These are phyloP conservation scores for Blastobasis adustella DNA, from an alignment of 2,888 invertebrate species.

Conservation along the genomic window DNA sequence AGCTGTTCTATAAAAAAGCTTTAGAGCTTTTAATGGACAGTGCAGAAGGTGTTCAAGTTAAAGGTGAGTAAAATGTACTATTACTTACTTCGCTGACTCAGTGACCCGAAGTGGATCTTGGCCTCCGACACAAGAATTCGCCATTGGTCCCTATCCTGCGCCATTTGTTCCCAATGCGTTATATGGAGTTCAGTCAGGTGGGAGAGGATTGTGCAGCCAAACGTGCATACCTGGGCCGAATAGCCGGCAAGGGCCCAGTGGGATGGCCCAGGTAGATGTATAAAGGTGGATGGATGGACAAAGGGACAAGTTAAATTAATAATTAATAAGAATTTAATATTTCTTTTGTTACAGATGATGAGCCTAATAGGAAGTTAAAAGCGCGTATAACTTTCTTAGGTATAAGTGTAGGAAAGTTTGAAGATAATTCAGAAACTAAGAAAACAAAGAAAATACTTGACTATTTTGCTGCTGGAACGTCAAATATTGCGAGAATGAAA, in stretches of 20 bases:
- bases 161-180: too few species aligned
- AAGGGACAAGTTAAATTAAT: too few species aligned
- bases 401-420: constrained; percentile 87
- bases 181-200: too few species aligned
- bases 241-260: too few species aligned
- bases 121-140: too few species aligned
- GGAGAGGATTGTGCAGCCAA: too few species aligned
- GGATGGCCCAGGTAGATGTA: too few species aligned
- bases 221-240: too few species aligned
- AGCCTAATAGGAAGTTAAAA: constrained; percentile 47
- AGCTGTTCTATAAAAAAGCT: constrained; percentile 79
- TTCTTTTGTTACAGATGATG: constrained; percentile 41
- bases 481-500: constrained; percentile 30
- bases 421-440: constrained; percentile 66
- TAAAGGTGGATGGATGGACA: too few species aligned
- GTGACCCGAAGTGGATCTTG: too few species aligned
- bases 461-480: constrained; percentile 68
- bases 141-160: too few species aligned
- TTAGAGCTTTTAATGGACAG: constrained; percentile 80
- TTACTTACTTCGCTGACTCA: too few species aligned
- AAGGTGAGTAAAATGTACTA: constrained; percentile 33
- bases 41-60: constrained; percentile 51
- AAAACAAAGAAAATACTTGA: constrained; percentile 74
- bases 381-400: constrained; percentile 81
- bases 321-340: background rate